Percentiles rank a stretch among this genome's conserved stretches.
Evolutionary conservation across 2,888 invertebrate genomes (phyloP).

Genomic region (Lobophora halterata): DNA sequence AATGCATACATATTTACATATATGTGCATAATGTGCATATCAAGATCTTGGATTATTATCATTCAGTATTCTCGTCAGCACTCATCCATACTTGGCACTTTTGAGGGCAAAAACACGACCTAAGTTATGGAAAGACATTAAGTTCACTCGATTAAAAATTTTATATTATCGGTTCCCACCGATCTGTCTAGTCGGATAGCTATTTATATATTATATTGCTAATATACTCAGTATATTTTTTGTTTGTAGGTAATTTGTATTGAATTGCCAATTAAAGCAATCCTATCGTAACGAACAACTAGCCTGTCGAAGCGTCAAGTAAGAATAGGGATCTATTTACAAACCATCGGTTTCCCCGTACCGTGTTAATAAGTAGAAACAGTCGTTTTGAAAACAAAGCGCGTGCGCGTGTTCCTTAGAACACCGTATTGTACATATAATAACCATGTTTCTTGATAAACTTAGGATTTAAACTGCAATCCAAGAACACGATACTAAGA

Average conservation of each 20-base stretch:
- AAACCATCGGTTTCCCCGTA: constrained; percentile 51
- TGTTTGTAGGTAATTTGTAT: constrained; percentile 18
- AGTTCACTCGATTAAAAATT: constrained; percentile 1
- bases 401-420: constrained; percentile 47
- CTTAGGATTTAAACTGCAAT: constrained; percentile 1
- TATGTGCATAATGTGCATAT: constrained; percentile 5
- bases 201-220: neutral
- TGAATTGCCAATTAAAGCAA: constrained; percentile 22
- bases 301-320: constrained; percentile 32
- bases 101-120: constrained; percentile 9
- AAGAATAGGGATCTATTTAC: constrained; percentile 49
- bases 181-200: no score
- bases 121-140: constrained; percentile 9
- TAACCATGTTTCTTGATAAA: constrained; percentile 29
- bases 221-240: neutral
- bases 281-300: constrained; percentile 28
- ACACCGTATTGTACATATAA: constrained; percentile 45
- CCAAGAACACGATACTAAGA: neutral
- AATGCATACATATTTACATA: constrained; percentile 9
- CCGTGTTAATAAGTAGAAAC: constrained; percentile 52
- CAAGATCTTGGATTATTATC: constrained; percentile 10
- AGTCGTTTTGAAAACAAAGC: constrained; percentile 61
- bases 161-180: neutral
- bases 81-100: constrained; percentile 12
- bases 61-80: constrained; percentile 6